Base-by-base conservation (phyloP, 2,797 vertebrate genomes). In the Channa striata region DNA sequence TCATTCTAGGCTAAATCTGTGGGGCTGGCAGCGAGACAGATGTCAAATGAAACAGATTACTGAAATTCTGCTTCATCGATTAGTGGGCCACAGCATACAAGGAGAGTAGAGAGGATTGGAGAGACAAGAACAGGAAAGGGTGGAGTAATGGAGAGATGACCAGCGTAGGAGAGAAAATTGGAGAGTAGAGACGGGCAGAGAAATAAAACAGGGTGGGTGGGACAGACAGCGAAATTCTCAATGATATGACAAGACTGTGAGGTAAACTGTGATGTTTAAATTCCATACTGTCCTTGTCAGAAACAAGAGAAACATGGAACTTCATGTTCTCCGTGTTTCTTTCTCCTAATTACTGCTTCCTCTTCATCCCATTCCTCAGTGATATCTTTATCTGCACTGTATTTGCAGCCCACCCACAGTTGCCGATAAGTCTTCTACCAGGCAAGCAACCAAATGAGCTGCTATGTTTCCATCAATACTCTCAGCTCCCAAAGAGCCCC, bases 1-100 rank as follows among this genome's bases (percentile, higher is more conserved):
- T 80, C 70, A 62, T 86, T 87, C 66, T 59, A 67, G 71, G 51
- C 76, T 72, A 84, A 85, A 82, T 82, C 83, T 89, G 81, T 80
- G 39, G 67, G 77, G 82, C 78, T 53, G 19, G 72, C 75, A 39
- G 48, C 37, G 71, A 84, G 79, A 86, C 77, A 50, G 76, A 85
- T 83, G 81, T 91, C 90, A 91, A 88, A 86, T 84, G 78, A 90
- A 87, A 88, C 79, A 73, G 91, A 92, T 91, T 81, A 83, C 80
- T 20, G 44, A 80, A 83, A 89, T 89, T 82, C 84, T 67, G 85
- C 82, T 67, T 67, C 86, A 91, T 93, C 79, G 75, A 92, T 92
- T 88, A 90, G 58, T 3, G 68, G 51, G 74, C 59, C 58, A 25
- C 66, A 36, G 61, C 46, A 21, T 72, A 57, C 30, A 54, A 16